Evolutionary conservation across 2,888 invertebrate species (phyloP), one percentile per base, ranked within the genome.

Genomic region (Macrosiphum euphorbiae): DNA sequence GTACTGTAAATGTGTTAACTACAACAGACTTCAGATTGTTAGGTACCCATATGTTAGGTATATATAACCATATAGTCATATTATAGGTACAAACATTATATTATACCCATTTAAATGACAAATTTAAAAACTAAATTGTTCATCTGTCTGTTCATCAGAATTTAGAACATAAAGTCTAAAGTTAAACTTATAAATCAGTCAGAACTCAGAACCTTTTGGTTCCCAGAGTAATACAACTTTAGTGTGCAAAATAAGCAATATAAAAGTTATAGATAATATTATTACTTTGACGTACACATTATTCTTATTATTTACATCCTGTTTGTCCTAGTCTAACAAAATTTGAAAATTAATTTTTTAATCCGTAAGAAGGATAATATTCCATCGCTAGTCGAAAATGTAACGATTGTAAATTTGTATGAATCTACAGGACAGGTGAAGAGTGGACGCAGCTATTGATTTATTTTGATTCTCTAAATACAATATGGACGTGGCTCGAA

Each of bases 391-490:
- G 13, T n/a, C 28, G 61, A 67, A n/a, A n/a, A 67, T 58, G 11
- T 13, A 44, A 86, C 26, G 41, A 28, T 88, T 41, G 44, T 44
- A 44, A 7, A 44, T 44, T 58, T 55, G 52, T 13, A 90, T 47
- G 13, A 24, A 61, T 88, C 20, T n/a, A 20, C 20, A 16, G 24
- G 16, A 26, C 24, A 5, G 35, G 5, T 28, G 13, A 85, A n/a
- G 84, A 35, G 55, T 44, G 28, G 52, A 91, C 16, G 20, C 2
- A 47, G 10, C 28, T 91, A 84, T 55, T 84, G 91, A 91, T 91
- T 91, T 91, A 84, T 84, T 84, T 91, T 55, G 26, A 44, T 47
- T 67, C 35, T n/a, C 28, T 35, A 91, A 52, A 91, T 90, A 50
- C 35, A 35, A 88, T 55, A 0, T 85, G 84, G 55, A 41, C 44